phyloP scores from a whole-genome alignment of 2,888 invertebrate genomes.

The Caenorhabditis macrosperma region DNA sequence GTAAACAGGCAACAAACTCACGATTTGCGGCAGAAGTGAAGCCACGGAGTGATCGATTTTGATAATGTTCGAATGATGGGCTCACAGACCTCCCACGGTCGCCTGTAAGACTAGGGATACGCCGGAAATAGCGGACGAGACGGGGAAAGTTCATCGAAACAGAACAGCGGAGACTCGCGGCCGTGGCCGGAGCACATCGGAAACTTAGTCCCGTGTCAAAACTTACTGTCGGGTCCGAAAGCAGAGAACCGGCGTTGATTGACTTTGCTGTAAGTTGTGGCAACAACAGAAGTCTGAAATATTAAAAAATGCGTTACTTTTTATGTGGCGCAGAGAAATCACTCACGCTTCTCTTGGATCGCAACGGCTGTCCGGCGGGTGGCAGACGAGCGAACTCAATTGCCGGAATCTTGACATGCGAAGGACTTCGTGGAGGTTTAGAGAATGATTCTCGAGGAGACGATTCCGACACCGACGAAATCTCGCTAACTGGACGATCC shows the following conservation, averaged over 20 bases:
- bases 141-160: constrained; percentile 28
- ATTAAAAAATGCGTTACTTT: too few species aligned
- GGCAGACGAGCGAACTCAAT: constrained; percentile 36
- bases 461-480: constrained; percentile 15
- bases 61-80: constrained; percentile 55
- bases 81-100: constrained; percentile 56
- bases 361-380: constrained; percentile 4
- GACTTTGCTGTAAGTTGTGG: constrained; percentile 6
- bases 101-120: constrained; percentile 33
- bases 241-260: constrained; percentile 50
- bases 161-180: neutral
- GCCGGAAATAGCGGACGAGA: constrained; percentile 17
- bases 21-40: constrained; percentile 55
- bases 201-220: constrained; percentile 23
- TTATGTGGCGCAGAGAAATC: neutral
- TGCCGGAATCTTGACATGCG: constrained; percentile 7
- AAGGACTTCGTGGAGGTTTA: constrained; percentile 3
- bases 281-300: constrained; percentile 58
- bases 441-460: constrained; percentile 29
- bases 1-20: constrained; percentile 28
- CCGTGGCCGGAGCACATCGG: constrained; percentile 14
- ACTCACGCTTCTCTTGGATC: constrained; percentile 48
- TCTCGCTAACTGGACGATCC: constrained; percentile 29
- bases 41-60: constrained; percentile 53
- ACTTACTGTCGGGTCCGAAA: constrained; percentile 40